phyloP scores from a whole-genome alignment of 2,113 vertebrate species.

The Semnornis frantzii region DNA sequence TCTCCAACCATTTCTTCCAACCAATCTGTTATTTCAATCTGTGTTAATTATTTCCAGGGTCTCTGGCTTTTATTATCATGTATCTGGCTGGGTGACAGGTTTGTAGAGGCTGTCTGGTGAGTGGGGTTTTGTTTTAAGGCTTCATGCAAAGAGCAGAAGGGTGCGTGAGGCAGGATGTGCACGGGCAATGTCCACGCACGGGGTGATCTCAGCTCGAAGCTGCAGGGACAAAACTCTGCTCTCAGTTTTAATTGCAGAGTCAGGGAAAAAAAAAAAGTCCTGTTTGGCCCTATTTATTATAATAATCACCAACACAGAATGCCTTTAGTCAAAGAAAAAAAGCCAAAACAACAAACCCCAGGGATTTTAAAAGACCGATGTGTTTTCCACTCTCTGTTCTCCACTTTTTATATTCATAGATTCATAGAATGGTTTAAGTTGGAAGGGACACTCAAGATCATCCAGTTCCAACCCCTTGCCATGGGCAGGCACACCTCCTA shows the following conservation, averaged over 20 bases:
- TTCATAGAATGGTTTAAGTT: no score
- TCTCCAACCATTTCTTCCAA: constrained; percentile 61
- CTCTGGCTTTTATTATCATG: constrained; percentile 59
- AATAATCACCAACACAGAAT: neutral
- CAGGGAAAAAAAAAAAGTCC: neutral
- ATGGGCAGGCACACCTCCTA: no score
- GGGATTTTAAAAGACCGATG: neutral
- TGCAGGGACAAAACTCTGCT: neutral
- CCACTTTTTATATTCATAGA: neutral
- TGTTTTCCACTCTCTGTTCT: neutral
- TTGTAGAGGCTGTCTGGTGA: constrained; percentile 34
- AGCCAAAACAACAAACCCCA: no score
- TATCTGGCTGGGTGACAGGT: constrained; percentile 34
- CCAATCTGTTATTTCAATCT: constrained; percentile 67
- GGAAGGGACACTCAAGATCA: no score
- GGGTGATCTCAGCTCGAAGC: neutral
- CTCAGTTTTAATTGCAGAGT: neutral
- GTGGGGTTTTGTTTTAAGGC: neutral
- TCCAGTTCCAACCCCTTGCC: no score
- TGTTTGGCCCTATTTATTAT: neutral
- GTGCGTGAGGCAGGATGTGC: neutral
- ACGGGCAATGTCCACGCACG: neutral
- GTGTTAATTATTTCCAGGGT: constrained; percentile 68
- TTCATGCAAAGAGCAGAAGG: neutral
- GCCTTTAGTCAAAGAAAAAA: neutral